Conservation (phyloP, 1,140 invertebrate species). For the Sipha flava region DNA sequence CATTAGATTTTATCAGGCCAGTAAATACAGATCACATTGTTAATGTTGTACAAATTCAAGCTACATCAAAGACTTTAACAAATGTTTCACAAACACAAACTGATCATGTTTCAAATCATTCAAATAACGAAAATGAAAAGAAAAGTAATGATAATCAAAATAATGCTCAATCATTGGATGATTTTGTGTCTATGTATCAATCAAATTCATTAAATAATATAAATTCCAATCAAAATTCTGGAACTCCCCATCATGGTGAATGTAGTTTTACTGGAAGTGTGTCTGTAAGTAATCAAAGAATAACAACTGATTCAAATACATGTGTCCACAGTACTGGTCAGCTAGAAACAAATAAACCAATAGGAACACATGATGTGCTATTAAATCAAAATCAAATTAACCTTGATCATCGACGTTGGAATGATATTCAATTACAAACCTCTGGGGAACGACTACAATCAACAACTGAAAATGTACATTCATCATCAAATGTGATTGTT, state of each 20-base stretch:
- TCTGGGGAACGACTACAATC: background rate
- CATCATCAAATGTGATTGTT: background rate
- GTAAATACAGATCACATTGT: constrained; percentile 48
- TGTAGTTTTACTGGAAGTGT: background rate
- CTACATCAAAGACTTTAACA: background rate
- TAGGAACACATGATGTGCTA: background rate
- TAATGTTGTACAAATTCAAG: constrained; percentile 52
- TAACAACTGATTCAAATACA: background rate
- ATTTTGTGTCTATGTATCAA: background rate
- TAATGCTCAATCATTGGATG: background rate
- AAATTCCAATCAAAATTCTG: background rate
- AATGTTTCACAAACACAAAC: constrained; percentile 20
- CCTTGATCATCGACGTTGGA: background rate
- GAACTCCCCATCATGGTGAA: background rate
- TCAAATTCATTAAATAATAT: background rate
- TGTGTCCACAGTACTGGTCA: background rate
- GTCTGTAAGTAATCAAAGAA: background rate
- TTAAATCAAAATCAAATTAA: background rate
- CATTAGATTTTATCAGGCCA: constrained; percentile 51
- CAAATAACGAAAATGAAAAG: constrained; percentile 14
- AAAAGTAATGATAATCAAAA: constrained; percentile 10
- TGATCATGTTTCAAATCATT: background rate
- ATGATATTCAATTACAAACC: background rate
- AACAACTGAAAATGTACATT: background rate
- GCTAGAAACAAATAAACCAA: background rate